Evolutionary conservation across 2,113 vertebrate species (phyloP).

Genomic region (Paradoxurus hermaphroditus): DNA sequence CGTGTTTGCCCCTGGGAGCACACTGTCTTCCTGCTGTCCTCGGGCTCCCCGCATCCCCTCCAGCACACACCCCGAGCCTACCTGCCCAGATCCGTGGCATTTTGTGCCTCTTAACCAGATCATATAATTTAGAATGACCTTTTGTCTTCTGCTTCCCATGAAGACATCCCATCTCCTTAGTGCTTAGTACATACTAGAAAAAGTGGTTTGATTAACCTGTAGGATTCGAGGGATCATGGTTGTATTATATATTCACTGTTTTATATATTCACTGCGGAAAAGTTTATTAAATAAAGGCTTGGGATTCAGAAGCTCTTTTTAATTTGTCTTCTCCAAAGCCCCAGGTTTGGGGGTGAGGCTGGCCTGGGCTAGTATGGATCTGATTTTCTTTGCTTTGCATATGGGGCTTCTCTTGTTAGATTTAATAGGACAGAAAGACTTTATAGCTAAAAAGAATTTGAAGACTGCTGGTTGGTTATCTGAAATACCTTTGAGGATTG

Average conservation of each 20-base stretch:
- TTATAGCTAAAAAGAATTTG: background rate
- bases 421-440: background rate
- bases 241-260: background rate
- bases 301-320: slow-evolving; percentile 15
- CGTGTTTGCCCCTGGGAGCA: background rate
- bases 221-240: background rate
- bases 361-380: background rate
- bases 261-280: background rate
- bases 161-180: background rate
- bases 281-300: background rate
- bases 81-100: too few relatives aligned
- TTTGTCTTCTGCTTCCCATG: background rate
- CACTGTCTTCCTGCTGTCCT: background rate
- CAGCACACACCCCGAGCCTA: too few relatives aligned
- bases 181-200: background rate
- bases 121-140: background rate
- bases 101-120: background rate
- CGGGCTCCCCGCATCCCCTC: background rate
- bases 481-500: background rate
- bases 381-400: background rate
- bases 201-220: background rate
- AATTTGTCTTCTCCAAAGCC: background rate
- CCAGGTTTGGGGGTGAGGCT: background rate
- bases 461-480: background rate
- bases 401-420: background rate